Percentiles rank a stretch among this genome's conserved stretches.
phyloP scores from a whole-genome alignment of 1,140 invertebrate genomes.

The Drosophila teissieri region DNA sequence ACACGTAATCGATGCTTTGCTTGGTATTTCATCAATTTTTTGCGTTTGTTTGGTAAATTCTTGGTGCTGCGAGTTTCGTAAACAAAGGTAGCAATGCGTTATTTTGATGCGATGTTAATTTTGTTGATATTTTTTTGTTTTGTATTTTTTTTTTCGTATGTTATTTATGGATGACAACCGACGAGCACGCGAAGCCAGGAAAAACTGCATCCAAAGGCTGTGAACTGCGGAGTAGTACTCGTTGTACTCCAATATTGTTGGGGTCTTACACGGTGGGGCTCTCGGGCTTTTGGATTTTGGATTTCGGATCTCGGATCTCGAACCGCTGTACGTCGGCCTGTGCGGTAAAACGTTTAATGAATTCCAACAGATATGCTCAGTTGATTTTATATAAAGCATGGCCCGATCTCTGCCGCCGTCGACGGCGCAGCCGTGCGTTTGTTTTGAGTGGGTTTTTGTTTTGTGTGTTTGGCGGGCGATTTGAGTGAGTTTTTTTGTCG shows the following conservation, averaged over 20 bases:
- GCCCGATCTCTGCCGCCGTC: slow-evolving; percentile 51
- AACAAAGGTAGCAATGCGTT: slow-evolving; percentile 52
- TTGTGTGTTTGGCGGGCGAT: no score
- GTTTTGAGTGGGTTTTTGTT: slow-evolving; percentile 73
- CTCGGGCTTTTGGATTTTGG: slow-evolving; percentile 19
- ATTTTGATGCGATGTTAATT: slow-evolving; percentile 13
- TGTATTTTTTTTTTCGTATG: slow-evolving; percentile 7
- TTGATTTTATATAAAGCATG: slow-evolving; percentile 84
- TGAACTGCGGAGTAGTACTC: slow-evolving; percentile 14
- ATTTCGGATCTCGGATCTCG: slow-evolving; percentile 38
- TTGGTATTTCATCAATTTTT: slow-evolving; percentile 32
- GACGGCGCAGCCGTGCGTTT: slow-evolving; percentile 62
- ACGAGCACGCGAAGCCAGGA: slow-evolving; percentile 55
- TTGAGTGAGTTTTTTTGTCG: slow-evolving; percentile 21
- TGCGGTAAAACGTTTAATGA: slow-evolving; percentile 84
- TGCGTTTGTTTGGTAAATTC: slow-evolving; percentile 34
- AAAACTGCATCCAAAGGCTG: slow-evolving; percentile 50
- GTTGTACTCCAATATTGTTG: slow-evolving; percentile 20
- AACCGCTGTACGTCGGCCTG: slow-evolving; percentile 59
- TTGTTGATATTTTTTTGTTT: slow-evolving; percentile 7
- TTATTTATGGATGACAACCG: slow-evolving; percentile 29
- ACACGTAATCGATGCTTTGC: slow-evolving; percentile 20
- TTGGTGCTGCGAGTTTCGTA: slow-evolving; percentile 28
- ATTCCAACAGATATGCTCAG: slow-evolving; percentile 84
- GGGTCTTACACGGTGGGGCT: slow-evolving; percentile 42